A percentile compares a stretch with the other conserved stretches of the same genome.
Conservation (phyloP, 2,797 vertebrate species). For the Pachyuromys duprasi region DNA sequence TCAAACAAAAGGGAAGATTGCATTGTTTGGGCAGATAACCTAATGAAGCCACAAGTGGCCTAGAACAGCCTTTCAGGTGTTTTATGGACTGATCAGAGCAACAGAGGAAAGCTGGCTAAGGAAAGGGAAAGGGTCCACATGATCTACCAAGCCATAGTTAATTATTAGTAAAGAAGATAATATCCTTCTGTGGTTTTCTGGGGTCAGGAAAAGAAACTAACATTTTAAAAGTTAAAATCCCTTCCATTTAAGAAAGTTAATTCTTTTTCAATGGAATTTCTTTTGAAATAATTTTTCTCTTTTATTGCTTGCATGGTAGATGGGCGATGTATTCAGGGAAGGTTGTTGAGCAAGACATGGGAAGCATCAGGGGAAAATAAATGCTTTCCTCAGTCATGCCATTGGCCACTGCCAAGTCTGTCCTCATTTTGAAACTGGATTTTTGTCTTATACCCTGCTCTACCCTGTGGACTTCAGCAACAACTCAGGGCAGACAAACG, state of each 20-base stretch:
- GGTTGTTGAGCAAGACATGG: neutral
- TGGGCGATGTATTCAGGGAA: neutral
- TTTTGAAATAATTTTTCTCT: neutral
- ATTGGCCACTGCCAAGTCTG: rapidly evolving
- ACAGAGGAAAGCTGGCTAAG: conserved; percentile 1
- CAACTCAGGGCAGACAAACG: too few relatives aligned
- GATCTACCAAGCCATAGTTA: conserved; percentile 25
- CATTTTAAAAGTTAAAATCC: neutral
- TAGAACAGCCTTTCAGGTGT: neutral
- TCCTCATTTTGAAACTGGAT: neutral
- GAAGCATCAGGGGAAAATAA: neutral
- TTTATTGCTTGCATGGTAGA: neutral
- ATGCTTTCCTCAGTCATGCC: rapidly evolving
- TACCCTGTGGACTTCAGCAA: neutral
- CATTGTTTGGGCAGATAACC: conserved; percentile 45
- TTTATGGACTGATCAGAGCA: conserved; percentile 29
- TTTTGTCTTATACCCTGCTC: too few relatives aligned
- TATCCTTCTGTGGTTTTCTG: neutral
- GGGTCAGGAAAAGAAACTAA: conserved; percentile 15
- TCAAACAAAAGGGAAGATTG: conserved; percentile 49
- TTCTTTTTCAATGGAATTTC: conserved; percentile 23
- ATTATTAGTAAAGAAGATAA: neutral
- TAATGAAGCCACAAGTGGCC: conserved; percentile 15
- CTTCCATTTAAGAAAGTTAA: conserved; percentile 22
- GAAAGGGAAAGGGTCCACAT: neutral